Conservation (phyloP, 2,113 vertebrate genomes). For the Oreochromis aureus region DNA sequence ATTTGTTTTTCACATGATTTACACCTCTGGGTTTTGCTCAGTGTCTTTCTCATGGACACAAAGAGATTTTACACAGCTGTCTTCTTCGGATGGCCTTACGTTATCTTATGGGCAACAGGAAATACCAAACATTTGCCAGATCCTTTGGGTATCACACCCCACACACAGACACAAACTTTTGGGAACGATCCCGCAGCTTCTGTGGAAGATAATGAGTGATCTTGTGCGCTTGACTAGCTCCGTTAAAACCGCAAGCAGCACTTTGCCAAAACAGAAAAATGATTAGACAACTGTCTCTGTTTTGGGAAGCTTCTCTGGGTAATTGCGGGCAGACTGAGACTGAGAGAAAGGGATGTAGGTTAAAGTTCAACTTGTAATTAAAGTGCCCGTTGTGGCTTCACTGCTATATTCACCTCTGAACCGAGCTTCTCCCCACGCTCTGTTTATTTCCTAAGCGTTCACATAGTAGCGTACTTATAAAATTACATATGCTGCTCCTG, state of each 20-base stretch:
- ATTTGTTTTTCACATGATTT: constrained; percentile 59
- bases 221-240: constrained; percentile 10
- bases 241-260: background rate
- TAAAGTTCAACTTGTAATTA: constrained; percentile 68
- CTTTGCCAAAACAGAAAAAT: constrained; percentile 36
- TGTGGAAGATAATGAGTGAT: constrained; percentile 50
- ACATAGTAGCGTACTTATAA: constrained; percentile 18
- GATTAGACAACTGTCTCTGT: constrained; percentile 42
- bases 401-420: constrained; percentile 42
- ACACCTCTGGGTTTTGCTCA: constrained; percentile 23
- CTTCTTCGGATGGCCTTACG: background rate
- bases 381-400: constrained; percentile 48
- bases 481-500: constrained; percentile 13
- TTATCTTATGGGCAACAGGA: constrained; percentile 22
- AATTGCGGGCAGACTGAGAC: constrained; percentile 31
- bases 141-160: constrained; percentile 29
- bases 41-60: constrained; percentile 15
- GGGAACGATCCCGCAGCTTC: constrained; percentile 3
- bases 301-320: constrained; percentile 47
- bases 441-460: constrained; percentile 50
- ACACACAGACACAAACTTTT: background rate
- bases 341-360: constrained; percentile 59
- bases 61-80: constrained; percentile 10
- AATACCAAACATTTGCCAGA: constrained; percentile 39
- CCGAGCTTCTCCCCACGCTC: constrained; percentile 23